Evolutionary conservation across 2,113 vertebrate species (phyloP).

Genomic region (Aegotheles bennettii): DNA sequence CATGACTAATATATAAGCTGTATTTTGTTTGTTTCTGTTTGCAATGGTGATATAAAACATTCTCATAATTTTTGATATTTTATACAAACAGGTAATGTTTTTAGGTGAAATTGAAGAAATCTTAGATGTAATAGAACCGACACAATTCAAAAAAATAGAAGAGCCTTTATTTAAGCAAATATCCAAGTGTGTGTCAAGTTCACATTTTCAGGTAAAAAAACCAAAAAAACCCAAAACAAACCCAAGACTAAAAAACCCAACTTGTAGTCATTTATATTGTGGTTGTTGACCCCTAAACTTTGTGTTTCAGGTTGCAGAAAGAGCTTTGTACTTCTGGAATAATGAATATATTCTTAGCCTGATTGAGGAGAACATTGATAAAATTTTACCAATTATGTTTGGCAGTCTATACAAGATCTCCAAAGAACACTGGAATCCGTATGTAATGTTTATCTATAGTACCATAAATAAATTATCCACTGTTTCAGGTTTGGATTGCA

Average conservation of each 20-base stretch:
- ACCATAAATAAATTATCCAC: neutral
- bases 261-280: neutral
- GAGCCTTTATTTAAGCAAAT: slow-evolving; percentile 98
- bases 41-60: fast-evolving
- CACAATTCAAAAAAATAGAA: slow-evolving; percentile 97
- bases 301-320: slow-evolving; percentile 90
- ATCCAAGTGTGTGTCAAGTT: slow-evolving; percentile 93
- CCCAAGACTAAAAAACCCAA: neutral
- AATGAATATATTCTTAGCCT: slow-evolving; percentile 98
- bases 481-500: neutral
- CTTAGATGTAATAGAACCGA: slow-evolving; percentile 95
- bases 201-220: slow-evolving; percentile 92
- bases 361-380: slow-evolving; percentile 97
- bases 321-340: slow-evolving; percentile 98
- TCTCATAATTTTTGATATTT: neutral
- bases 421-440: slow-evolving; percentile 99
- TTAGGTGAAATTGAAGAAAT: slow-evolving; percentile 98
- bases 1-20: neutral
- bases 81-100: slow-evolving; percentile 90
- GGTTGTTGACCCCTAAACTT: neutral
- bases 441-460: slow-evolving; percentile 52
- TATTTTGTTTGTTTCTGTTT: neutral
- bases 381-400: slow-evolving; percentile 96
- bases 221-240: neutral
- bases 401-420: slow-evolving; percentile 96